These are phyloP conservation scores for Narcine bancroftii DNA, from an alignment of 2,113 vertebrate species.

Conservation along the genomic window DNA sequence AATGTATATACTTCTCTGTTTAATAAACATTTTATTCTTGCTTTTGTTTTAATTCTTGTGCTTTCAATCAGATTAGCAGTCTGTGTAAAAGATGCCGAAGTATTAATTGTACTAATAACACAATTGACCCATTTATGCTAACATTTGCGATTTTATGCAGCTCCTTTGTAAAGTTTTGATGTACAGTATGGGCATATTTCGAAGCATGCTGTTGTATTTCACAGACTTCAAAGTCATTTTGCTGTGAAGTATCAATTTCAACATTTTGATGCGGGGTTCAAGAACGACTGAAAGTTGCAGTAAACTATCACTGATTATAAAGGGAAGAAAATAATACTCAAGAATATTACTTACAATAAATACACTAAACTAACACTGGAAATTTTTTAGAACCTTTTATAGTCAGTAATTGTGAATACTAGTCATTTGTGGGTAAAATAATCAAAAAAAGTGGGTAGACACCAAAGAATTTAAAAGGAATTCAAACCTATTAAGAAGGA, in stretches of 20 bases:
- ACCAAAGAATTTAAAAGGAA: conserved; percentile 35
- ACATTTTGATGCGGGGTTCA: conserved; percentile 6
- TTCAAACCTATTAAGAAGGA: conserved; percentile 24
- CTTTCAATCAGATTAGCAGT: background rate
- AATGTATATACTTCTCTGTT: background rate
- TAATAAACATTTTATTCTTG: background rate
- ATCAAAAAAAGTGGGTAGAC: conserved; percentile 23
- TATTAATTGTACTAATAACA: background rate
- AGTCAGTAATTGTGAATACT: conserved; percentile 2
- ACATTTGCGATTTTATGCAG: background rate
- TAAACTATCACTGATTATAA: conserved; percentile 23
- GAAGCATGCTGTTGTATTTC: background rate
- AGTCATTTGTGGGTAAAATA: conserved; percentile 20
- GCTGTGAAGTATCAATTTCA: conserved; percentile 24
- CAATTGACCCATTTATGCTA: background rate
- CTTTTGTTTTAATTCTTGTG: background rate
- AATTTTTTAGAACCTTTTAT: background rate
- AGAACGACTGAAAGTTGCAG: background rate
- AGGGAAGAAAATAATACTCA: conserved; percentile 10
- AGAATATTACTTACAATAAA: conserved; percentile 30
- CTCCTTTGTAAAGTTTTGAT: background rate
- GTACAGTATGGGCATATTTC: conserved; percentile 13
- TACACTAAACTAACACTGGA: background rate
- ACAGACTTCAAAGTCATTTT: background rate
- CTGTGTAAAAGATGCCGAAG: background rate